Evolutionary conservation across 2,113 vertebrate species (phyloP).

Genomic region (Thomomys bottae): DNA sequence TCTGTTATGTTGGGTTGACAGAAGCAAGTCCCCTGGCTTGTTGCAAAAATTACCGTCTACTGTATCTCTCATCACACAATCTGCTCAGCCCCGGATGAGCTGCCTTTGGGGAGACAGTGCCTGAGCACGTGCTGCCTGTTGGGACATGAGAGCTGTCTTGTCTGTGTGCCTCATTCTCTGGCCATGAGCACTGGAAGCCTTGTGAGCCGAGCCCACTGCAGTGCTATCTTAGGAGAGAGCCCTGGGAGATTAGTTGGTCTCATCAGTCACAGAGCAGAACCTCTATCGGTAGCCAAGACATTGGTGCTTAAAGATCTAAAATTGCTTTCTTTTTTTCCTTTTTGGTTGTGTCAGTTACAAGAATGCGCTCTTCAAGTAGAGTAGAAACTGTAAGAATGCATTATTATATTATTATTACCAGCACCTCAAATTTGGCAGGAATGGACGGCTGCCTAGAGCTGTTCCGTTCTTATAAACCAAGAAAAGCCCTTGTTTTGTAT

Average conservation of each 20-base stretch:
- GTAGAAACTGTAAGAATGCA: not conserved
- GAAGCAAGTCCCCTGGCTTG: not conserved
- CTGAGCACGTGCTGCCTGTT: not conserved
- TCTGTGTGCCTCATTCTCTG: rapidly evolving
- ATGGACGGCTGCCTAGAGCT: not conserved
- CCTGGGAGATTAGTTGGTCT: too few species aligned
- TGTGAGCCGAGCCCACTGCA: rapidly evolving
- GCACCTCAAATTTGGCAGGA: not conserved
- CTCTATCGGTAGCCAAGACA: not conserved
- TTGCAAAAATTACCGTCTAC: not conserved
- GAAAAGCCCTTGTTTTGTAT: not conserved
- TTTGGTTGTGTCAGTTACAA: too few species aligned
- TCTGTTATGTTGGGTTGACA: not conserved
- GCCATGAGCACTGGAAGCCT: not conserved
- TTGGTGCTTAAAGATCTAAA: not conserved
- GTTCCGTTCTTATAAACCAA: not conserved
- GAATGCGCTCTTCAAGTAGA: not conserved
- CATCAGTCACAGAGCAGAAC: not conserved
- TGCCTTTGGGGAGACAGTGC: not conserved
- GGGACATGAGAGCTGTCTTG: rapidly evolving
- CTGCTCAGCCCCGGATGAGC: too few species aligned
- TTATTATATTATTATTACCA: not conserved
- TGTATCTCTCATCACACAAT: not conserved
- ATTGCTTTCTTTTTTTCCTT: not conserved
- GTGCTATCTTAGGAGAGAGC: not conserved